A percentile compares a stretch with the other conserved stretches of the same genome.
These are phyloP conservation scores for Mactra quadrangularis DNA, from an alignment of 1,140 invertebrate genomes.

Conservation along the genomic window DNA sequence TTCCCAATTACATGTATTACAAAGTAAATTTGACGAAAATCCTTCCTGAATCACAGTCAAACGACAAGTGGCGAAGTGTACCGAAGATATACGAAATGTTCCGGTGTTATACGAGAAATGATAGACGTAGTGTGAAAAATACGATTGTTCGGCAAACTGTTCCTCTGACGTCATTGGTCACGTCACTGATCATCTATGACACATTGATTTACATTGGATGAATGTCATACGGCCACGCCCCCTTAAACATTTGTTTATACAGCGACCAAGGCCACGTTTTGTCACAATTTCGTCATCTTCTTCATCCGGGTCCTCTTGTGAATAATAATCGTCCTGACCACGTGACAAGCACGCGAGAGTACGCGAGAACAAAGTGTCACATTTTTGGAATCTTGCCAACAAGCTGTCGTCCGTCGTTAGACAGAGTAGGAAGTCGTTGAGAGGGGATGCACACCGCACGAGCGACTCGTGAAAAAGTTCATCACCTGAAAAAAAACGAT, in stretches of 20 bases:
- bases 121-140: too few species aligned
- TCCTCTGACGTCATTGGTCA: too few species aligned
- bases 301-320: neutral
- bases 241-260: constrained; percentile 66
- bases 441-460: neutral
- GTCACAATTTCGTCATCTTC: neutral
- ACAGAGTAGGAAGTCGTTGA: constrained; percentile 13
- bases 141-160: too few species aligned
- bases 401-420: neutral
- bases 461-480: constrained; percentile 2
- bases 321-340: neutral
- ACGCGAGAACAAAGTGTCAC: constrained; percentile 28
- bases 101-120: too few species aligned
- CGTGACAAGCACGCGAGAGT: constrained; percentile 26
- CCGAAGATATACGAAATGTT: too few species aligned
- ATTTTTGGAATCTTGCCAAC: constrained; percentile 5
- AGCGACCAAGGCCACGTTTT: constrained; percentile 64
- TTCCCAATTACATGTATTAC: too few species aligned
- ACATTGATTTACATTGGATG: constrained; percentile 72
- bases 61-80: too few species aligned
- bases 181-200: constrained; percentile 64
- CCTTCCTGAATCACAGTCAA: too few species aligned
- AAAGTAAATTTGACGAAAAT: too few species aligned
- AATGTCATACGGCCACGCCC: constrained; percentile 66
- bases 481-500: constrained; percentile 38